These are phyloP conservation scores for Strigamia transsilvanica DNA, from an alignment of 2,888 invertebrate species.

Conservation along the genomic window DNA sequence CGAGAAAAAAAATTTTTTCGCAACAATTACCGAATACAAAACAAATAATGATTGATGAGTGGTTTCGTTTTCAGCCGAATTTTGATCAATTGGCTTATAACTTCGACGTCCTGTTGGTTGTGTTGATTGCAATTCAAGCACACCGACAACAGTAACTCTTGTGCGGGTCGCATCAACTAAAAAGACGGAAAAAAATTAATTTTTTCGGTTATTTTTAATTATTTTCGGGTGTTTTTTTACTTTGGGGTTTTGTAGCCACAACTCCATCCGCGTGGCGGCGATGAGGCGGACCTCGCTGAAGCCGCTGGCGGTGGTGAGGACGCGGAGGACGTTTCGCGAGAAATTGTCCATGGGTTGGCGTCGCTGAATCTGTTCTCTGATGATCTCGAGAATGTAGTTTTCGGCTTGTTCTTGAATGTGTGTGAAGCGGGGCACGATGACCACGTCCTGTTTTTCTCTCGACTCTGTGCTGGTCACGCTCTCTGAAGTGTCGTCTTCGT, in stretches of 20 bases:
- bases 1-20: neutral
- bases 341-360: constrained; percentile 81
- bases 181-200: too few relatives aligned
- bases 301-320: constrained; percentile 85
- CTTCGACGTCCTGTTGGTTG: constrained; percentile 68
- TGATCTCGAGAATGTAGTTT: constrained; percentile 81
- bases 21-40: constrained; percentile 73
- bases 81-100: constrained; percentile 84
- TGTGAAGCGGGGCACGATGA: constrained; percentile 43
- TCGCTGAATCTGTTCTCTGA: constrained; percentile 85
- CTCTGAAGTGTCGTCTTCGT: constrained; percentile 55
- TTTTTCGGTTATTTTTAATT: too few relatives aligned
- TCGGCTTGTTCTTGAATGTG: constrained; percentile 75
- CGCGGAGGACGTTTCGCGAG: constrained; percentile 85
- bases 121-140: constrained; percentile 86
- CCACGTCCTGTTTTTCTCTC: constrained; percentile 51
- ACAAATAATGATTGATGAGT: constrained; percentile 85
- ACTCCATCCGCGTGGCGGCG: constrained; percentile 82
- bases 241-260: constrained; percentile 93
- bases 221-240: constrained; percentile 51
- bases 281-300: constrained; percentile 83
- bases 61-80: constrained; percentile 94
- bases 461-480: constrained; percentile 51
- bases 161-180: constrained; percentile 85
- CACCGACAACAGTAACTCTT: constrained; percentile 88